Conservation (phyloP, 1,140 invertebrate species). For the Diabrotica undecimpunctata region DNA sequence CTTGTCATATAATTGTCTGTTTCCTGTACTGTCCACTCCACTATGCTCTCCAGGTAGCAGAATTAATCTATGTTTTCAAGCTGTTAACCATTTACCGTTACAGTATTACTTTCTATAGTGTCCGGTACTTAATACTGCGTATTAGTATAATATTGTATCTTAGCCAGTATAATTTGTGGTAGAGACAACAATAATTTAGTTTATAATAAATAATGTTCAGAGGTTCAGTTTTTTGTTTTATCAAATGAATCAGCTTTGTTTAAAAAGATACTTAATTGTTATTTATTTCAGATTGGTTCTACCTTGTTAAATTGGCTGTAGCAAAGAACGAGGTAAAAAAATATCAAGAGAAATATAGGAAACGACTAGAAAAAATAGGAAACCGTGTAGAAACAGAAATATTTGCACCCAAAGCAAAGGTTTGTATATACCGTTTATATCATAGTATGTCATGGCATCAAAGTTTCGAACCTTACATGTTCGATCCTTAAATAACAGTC, state of each 20-base stretch:
- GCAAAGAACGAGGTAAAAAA: conserved; percentile 27
- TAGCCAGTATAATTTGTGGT: neutral
- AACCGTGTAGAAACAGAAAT: conserved; percentile 17
- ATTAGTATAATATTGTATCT: too few relatives aligned
- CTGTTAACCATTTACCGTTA: too few relatives aligned
- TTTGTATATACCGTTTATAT: neutral
- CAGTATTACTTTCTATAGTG: too few relatives aligned
- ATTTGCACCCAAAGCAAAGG: conserved; percentile 17
- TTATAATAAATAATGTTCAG: neutral
- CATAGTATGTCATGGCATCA: too few relatives aligned
- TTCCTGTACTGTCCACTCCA: too few relatives aligned
- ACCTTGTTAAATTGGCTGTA: conserved; percentile 26
- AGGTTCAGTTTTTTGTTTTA: neutral
- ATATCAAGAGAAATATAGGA: conserved; percentile 15
- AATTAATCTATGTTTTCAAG: too few relatives aligned
- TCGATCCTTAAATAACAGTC: too few relatives aligned
- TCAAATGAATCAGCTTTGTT: neutral
- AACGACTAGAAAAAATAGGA: conserved; percentile 11
- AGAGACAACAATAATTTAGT: neutral
- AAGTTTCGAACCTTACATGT: too few relatives aligned
- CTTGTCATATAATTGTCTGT: too few relatives aligned
- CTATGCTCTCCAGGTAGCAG: too few relatives aligned
- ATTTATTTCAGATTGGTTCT: conserved; percentile 29
- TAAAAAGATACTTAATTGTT: neutral
- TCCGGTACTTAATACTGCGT: too few relatives aligned